A percentile compares a stretch with the other conserved stretches of the same genome.
Conservation (phyloP, 2,797 vertebrate genomes). For the Xiphophorus birchmanni region DNA sequence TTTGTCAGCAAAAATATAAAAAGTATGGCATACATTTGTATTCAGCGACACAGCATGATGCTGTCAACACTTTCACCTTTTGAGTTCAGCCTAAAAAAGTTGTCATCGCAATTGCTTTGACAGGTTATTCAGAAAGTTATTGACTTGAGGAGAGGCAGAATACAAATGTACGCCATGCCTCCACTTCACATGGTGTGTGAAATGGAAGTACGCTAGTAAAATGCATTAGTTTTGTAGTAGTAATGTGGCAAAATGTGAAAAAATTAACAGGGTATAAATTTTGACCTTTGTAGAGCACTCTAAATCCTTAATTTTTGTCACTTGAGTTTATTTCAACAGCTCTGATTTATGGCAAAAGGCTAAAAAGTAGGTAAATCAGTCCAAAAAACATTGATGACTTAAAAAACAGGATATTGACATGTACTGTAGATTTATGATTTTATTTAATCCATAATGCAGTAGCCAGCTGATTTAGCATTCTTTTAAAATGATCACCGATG, state of each 20-base stretch:
- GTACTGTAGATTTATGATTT: no score
- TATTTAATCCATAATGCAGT: background rate
- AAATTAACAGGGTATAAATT: background rate
- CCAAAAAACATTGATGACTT: background rate
- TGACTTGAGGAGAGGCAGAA: background rate
- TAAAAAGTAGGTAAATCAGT: background rate
- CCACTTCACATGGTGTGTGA: background rate
- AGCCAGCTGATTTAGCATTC: background rate
- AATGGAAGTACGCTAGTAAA: background rate
- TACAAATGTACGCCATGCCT: background rate
- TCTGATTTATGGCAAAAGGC: background rate
- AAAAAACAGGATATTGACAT: no score
- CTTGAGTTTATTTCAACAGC: background rate
- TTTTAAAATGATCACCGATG: constrained; percentile 16
- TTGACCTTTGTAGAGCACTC: background rate
- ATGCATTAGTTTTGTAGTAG: background rate
- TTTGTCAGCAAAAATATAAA: background rate
- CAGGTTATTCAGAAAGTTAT: background rate
- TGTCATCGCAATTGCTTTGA: background rate
- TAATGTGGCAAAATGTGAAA: background rate
- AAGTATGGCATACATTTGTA: background rate
- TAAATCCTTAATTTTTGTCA: background rate
- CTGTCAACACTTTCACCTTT: background rate
- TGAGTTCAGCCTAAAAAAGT: background rate
- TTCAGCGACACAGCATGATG: background rate